Base-by-base conservation (phyloP, 2,113 vertebrate species). In the Amblyornis subalaris region DNA sequence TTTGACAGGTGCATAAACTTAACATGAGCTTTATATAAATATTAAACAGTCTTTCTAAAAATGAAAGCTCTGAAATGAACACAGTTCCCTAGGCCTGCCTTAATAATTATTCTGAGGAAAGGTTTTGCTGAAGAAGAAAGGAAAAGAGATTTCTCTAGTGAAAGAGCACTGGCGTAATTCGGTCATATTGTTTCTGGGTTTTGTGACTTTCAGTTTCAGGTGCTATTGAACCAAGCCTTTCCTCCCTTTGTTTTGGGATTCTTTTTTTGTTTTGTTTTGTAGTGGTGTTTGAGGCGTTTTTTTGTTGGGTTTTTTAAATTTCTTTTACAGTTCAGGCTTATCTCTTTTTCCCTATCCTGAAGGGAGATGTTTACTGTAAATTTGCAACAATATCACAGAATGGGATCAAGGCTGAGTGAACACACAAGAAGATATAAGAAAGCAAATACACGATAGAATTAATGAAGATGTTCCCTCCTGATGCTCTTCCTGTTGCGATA, bases 1-100 rank as follows among this genome's bases (percentile, higher is more conserved):
- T 93, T 95, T 97, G 97, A 97, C 96, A 97, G 96, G 94, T 96
- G 96, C 96, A 96, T 96, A 96, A 97, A 96, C 96, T 96, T 96
- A 97, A 95, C 93, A 92, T 93, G 96, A 96, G 94, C 87, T 96
- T 96, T 95, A 93, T 96, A 97, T 96, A 96, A 96, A 97, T 97
- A 96, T 97, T 97, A 97, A 97, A 97, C 90, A 97, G 96, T 33
- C 81, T 96, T 96, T 93, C 96, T 97, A 95, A 95, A 95, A 97
- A 94, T 96, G 97, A 97, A 97, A 95, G 89, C 92, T 79, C 70
- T 77, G 90, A 94, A 96, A 96, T 65, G 87, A 95, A 85, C 90
- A 77, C 84, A 66, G 94, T 12, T 95, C 87, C 91, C 64, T 28
- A 86, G 78, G 87, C 78, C 89, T 87, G 90, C 60, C 88, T 96